These are phyloP conservation scores for Elgaria multicarinata DNA, from an alignment of 2,113 vertebrate species.

Conservation along the genomic window DNA sequence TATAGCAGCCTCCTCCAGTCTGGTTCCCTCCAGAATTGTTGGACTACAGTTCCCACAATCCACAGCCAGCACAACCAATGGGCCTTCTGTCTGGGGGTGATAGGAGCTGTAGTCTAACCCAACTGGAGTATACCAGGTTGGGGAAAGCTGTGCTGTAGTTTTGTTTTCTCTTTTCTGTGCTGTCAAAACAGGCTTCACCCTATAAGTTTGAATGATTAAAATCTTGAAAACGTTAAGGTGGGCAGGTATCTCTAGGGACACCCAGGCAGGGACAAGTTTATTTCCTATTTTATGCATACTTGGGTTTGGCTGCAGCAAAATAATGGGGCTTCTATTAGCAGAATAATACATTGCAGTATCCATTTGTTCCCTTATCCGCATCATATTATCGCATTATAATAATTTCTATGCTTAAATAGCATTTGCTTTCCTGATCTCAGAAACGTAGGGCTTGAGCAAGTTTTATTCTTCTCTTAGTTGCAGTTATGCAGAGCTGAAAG, in stretches of 20 bases:
- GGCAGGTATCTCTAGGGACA: conserved; percentile 11
- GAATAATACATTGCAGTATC: conserved; percentile 1
- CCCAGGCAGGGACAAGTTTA: background rate
- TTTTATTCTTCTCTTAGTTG: background rate
- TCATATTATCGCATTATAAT: rapidly evolving
- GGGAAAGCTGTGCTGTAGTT: no score
- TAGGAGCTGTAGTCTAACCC: no score
- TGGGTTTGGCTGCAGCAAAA: conserved; percentile 16
- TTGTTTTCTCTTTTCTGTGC: background rate
- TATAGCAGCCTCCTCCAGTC: background rate
- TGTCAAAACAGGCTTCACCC: background rate
- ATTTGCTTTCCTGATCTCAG: background rate
- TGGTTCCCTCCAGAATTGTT: no score
- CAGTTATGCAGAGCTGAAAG: background rate
- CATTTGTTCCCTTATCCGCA: rapidly evolving
- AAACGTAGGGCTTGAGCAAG: background rate
- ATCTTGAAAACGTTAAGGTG: conserved; percentile 31
- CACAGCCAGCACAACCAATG: no score
- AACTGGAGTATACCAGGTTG: no score
- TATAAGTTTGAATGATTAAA: conserved; percentile 25
- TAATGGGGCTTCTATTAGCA: background rate
- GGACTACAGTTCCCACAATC: no score
- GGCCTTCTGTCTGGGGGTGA: no score
- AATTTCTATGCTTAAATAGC: background rate
- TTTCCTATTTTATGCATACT: background rate